Evolutionary conservation across 2,113 vertebrate genomes (phyloP), one percentile per base, ranked within the genome.

Genomic region (Lepus americanus): DNA sequence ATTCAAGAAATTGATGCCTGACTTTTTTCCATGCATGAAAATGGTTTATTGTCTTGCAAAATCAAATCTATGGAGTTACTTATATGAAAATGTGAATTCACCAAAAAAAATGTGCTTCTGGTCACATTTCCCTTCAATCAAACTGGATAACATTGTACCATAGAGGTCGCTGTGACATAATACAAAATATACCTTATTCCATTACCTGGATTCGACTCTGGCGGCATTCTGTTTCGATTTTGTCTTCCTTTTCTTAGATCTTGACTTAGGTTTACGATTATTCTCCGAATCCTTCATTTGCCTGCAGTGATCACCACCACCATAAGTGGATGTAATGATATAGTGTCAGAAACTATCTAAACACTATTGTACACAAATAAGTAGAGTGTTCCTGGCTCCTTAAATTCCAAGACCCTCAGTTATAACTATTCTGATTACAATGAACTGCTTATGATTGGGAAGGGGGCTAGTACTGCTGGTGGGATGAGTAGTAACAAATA

Each of bases 281-380:
- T 96, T 98, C 98, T 96, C 99, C 98, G 98, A 99, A 99, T 98
- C 99, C 99, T 97, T 99, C 99, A 98, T 99, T 99, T 98, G 99
- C 99, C 99, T 99, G 98, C 16, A 98, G 98, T 0, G 22, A 98
- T 97, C 11, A 94, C 3, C 79, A 97, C 63, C 1, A 92, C 55
- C 14, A 59, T 39, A 97, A 89, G 93, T 95, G 61, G 19, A 73
- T 94, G 95, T 96, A 70, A 92, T 66, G 79, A 19, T 16, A 0
- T 0, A 87, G 0, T 98, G 97, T 96, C 87, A 87, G 4, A 33
- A 97, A 96, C 89, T 94, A 11, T 89, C 92, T 94, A 80, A 97
- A 76, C 55, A 94, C 3, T 27, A 70, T 70, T 92, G 92, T 63
- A 95, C 33, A 94, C 95, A 90, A 97, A 84, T 80, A 96, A 97